phyloP scores from a whole-genome alignment of 53 echinoderm and acorn worm species.

The Pentamera pediparva region DNA sequence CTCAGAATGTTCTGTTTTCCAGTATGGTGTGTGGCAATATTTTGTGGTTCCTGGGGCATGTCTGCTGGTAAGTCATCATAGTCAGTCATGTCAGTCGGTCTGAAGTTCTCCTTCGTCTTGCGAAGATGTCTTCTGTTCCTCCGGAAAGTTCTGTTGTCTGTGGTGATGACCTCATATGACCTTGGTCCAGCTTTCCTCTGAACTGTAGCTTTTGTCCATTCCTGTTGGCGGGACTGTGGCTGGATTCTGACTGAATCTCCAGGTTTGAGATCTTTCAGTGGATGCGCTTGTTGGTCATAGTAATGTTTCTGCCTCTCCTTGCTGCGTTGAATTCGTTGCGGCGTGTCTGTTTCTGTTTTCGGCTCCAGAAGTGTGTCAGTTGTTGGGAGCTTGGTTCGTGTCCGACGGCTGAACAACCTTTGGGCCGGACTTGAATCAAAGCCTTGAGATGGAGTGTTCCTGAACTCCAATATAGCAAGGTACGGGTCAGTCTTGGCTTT shows the following conservation, averaged over 20 bases:
- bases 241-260: slow-evolving; percentile 42
- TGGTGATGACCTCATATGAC: slow-evolving; percentile 44
- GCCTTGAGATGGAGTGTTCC: slow-evolving; percentile 49
- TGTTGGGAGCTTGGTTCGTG: slow-evolving; percentile 32
- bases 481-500: slow-evolving; percentile 50
- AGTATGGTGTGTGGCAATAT: neutral
- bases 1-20: neutral
- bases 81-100: slow-evolving; percentile 1
- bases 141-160: slow-evolving; percentile 31
- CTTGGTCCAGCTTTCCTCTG: slow-evolving; percentile 17
- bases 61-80: neutral
- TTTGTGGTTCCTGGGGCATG: neutral
- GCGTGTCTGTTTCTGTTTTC: neutral
- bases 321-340: slow-evolving; percentile 15
- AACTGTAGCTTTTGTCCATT: slow-evolving; percentile 32
- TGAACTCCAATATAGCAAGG: slow-evolving; percentile 35
- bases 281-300: slow-evolving; percentile 37
- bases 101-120: slow-evolving; percentile 18
- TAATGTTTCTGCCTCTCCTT: slow-evolving; percentile 33
- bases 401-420: slow-evolving; percentile 33
- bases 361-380: slow-evolving; percentile 34
- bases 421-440: slow-evolving; percentile 36
- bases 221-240: slow-evolving; percentile 10
- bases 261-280: slow-evolving; percentile 23
- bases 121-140: slow-evolving; percentile 51